These are phyloP conservation scores for Bellardia pandia DNA, from an alignment of 2,888 invertebrate genomes.

Conservation along the genomic window DNA sequence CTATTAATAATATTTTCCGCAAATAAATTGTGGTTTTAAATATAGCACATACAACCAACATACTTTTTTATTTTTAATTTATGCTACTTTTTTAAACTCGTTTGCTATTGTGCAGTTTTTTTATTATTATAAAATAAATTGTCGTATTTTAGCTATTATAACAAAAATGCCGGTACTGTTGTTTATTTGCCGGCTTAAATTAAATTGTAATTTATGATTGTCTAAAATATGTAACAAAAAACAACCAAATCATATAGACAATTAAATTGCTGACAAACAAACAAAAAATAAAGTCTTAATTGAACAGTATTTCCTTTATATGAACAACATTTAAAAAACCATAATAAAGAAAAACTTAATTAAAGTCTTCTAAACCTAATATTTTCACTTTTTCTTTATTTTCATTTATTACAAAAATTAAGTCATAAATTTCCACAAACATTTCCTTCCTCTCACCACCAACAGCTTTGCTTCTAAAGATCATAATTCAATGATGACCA, in stretches of 20 bases:
- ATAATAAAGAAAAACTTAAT: not conserved
- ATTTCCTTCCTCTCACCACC: constrained; percentile 54
- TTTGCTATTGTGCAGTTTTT: constrained; percentile 43
- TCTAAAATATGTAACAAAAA: constrained; percentile 1
- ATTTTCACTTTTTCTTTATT: not conserved
- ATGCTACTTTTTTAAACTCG: constrained; percentile 27
- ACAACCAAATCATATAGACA: constrained; percentile 1
- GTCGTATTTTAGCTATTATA: constrained; percentile 4
- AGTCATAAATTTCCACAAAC: constrained; percentile 57
- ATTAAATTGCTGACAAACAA: constrained; percentile 37
- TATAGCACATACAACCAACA: constrained; percentile 9
- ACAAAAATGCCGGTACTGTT: constrained; percentile 32
- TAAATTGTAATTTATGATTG: constrained; percentile 47
- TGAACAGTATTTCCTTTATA: constrained; percentile 46
- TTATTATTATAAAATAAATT: constrained; percentile 40
- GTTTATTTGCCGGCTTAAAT: constrained; percentile 21
- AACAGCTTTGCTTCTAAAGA: constrained; percentile 34
- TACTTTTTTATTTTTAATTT: not conserved
- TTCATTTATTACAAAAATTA: constrained; percentile 42
- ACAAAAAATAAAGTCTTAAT: constrained; percentile 29
- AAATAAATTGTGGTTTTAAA: constrained; percentile 43
- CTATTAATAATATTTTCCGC: constrained; percentile 67
- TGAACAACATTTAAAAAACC: not conserved
- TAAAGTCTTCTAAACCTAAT: not conserved
- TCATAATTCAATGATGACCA: constrained; percentile 65